Conservation (phyloP, 1,140 invertebrate genomes). For the Lineus longissimus region DNA sequence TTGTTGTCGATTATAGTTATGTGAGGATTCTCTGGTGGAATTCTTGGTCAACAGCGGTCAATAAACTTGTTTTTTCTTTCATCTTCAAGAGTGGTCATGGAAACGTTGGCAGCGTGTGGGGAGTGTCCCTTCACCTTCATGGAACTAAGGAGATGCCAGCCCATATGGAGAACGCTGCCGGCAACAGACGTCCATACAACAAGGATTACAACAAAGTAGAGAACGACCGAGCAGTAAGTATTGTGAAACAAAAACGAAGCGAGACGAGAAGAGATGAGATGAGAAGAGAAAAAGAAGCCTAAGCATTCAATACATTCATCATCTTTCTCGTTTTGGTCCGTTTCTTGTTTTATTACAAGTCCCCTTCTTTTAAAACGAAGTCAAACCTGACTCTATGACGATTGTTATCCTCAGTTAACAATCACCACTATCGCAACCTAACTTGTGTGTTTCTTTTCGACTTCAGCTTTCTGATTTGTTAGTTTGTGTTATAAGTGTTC, state of each 20-base stretch:
- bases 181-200: conserved; percentile 29
- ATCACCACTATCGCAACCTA: too few species aligned
- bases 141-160: conserved; percentile 65
- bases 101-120: conserved; percentile 60
- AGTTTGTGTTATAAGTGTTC: too few species aligned
- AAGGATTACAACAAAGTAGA: conserved; percentile 23
- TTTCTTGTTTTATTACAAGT: too few species aligned
- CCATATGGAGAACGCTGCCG: conserved; percentile 58
- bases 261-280: too few species aligned
- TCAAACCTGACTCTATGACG: too few species aligned
- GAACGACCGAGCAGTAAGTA: conserved; percentile 19
- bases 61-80: not conserved
- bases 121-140: conserved; percentile 63
- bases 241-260: not conserved
- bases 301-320: too few species aligned
- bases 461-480: too few species aligned
- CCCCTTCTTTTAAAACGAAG: too few species aligned
- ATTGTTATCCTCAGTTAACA: too few species aligned
- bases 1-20: not conserved
- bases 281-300: too few species aligned
- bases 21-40: not conserved
- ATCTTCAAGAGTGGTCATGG: conserved; percentile 48
- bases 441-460: too few species aligned
- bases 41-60: not conserved
- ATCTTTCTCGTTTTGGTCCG: too few species aligned